phyloP scores from a whole-genome alignment of 2,797 vertebrate species.

The Oophaga sylvatica region DNA sequence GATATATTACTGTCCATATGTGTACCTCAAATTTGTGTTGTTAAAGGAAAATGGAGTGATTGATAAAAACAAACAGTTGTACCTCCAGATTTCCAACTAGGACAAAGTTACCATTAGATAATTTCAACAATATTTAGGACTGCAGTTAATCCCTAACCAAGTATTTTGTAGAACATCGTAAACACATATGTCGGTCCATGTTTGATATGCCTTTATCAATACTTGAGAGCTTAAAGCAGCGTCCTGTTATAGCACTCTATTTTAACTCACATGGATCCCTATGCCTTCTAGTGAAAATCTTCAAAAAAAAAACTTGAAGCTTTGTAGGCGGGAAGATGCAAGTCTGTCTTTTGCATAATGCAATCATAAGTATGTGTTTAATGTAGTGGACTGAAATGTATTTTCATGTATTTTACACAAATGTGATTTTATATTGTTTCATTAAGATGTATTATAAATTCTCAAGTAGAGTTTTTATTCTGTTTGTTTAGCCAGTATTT shows the following conservation, averaged over 20 bases:
- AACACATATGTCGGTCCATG: conserved; percentile 69
- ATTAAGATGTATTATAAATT: conserved; percentile 89
- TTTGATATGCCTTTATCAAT: conserved; percentile 19
- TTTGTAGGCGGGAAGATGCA: conserved; percentile 85
- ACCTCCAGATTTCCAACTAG: conserved; percentile 90
- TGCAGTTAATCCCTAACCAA: conserved; percentile 80
- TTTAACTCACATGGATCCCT: conserved; percentile 50
- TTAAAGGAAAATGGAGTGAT: conserved; percentile 81
- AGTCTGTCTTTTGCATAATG: conserved; percentile 88
- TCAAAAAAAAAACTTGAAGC: conserved; percentile 85
- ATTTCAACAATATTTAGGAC: conserved; percentile 78
- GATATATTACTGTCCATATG: conserved; percentile 83
- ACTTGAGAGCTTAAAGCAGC: conserved; percentile 11
- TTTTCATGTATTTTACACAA: conserved; percentile 90
- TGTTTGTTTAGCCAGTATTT: conserved; percentile 75
- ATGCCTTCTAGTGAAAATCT: conserved; percentile 76
- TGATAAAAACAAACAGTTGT: conserved; percentile 83
- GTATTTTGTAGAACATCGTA: conserved; percentile 81
- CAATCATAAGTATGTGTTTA: conserved; percentile 86
- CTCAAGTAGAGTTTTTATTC: conserved; percentile 82
- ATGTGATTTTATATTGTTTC: conserved; percentile 91
- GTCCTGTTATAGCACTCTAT: conserved; percentile 21
- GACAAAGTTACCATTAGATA: conserved; percentile 68
- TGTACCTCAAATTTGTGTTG: conserved; percentile 88
- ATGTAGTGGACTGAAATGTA: conserved; percentile 85